phyloP scores from a whole-genome alignment of 1,140 invertebrate species.

The Drosophila subpulchrella region DNA sequence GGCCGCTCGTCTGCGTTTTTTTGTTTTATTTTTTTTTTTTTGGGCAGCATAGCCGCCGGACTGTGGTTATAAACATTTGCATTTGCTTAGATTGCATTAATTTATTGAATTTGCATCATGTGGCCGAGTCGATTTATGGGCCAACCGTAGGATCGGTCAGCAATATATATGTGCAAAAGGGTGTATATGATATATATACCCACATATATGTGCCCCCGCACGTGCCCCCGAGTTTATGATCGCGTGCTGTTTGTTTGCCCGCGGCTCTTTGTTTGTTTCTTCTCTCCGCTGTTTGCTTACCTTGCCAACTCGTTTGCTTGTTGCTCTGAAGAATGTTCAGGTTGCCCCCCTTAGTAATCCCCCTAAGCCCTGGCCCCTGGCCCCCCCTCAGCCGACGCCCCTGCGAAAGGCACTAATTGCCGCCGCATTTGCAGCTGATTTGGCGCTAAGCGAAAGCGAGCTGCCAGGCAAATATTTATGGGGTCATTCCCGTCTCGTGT shows the following conservation, averaged over 20 bases:
- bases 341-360: neutral
- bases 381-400: slow-evolving; percentile 9
- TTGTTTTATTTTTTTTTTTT: slow-evolving; percentile 1
- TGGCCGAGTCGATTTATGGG: slow-evolving; percentile 32
- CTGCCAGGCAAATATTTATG: slow-evolving; percentile 44
- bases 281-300: slow-evolving; percentile 1
- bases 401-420: slow-evolving; percentile 38
- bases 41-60: slow-evolving; percentile 8
- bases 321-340: neutral
- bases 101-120: slow-evolving; percentile 46
- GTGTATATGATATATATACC: neutral
- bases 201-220: slow-evolving; percentile 6
- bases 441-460: slow-evolving; percentile 38
- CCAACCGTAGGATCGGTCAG: slow-evolving; percentile 1
- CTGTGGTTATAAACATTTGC: slow-evolving; percentile 15
- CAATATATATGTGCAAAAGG: neutral
- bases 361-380: neutral
- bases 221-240: slow-evolving; percentile 53
- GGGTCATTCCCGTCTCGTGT: slow-evolving; percentile 31
- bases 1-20: neutral
- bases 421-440: slow-evolving; percentile 41
- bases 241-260: slow-evolving; percentile 44
- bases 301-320: slow-evolving; percentile 33
- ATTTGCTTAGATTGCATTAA: slow-evolving; percentile 58
- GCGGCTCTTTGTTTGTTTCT: slow-evolving; percentile 15